Base-by-base conservation (phyloP, 2,888 invertebrate genomes). In the Volucella zonaria region DNA sequence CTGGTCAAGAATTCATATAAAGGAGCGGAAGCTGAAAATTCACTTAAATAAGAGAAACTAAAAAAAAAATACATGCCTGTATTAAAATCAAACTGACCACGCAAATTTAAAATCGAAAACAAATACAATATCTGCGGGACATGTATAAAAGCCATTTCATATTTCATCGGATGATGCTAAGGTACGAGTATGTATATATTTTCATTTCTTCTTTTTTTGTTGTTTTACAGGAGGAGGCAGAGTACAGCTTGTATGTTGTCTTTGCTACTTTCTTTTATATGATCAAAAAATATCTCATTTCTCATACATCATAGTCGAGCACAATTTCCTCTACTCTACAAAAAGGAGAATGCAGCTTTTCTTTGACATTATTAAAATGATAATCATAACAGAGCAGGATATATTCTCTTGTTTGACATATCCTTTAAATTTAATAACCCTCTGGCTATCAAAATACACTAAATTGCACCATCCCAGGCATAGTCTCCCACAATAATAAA, bases 341-440 rank as follows among this genome's bases (percentile, higher is more conserved):
- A 62, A 73, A 73, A 56, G 10, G 9, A n/a, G 59, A 56, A 61
- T 14, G 12, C 15, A 52, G 23, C 10, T 42, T 54, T 61, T 67
- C 83, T 85, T 85, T 85, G 83, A 85, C 80, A 85, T 74, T 67
- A 74, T 75, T 67, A 74, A 68, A 68, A 73, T 77, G 64, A 75
- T 54, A 79, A 75, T 59, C 64, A 74, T 51, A 78, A 59, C 71
- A 45, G 31, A 31, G 45, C 45, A 61, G 42, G 49, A 62, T 77
- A 54, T 71, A 58, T 64, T 47, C 14, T 14, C 78, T 80, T 83
- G 67, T 76, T 70, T 83, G 79, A 76, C 75, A 79, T 71, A 76
- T 85, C 76, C 76, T 76, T 76, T 71, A 85, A 80, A 80, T 85
- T 85, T 80, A 76, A 85, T 80, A 80, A 75, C 80, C 83, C 80